Conservation (phyloP, 1,140 invertebrate species). For the Papilio dardanus region DNA sequence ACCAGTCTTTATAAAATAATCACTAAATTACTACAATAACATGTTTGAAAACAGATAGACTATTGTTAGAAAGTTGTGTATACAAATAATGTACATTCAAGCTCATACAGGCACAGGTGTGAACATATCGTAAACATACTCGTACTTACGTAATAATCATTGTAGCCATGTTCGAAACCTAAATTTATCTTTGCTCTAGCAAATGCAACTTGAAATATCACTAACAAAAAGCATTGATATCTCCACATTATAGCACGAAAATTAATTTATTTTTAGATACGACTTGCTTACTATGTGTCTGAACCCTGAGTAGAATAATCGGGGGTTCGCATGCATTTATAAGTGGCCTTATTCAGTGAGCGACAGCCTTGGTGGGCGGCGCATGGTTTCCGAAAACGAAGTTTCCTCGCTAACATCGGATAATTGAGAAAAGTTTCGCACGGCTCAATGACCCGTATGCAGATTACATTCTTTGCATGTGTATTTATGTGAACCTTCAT, state of each 20-base stretch:
- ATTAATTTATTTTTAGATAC: slow-evolving; percentile 42
- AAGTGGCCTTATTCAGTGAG: slow-evolving; percentile 68
- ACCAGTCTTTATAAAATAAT: background rate
- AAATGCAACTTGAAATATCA: slow-evolving; percentile 49
- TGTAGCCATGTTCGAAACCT: slow-evolving; percentile 51
- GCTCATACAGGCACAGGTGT: slow-evolving; percentile 1
- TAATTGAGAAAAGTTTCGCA: slow-evolving; percentile 79
- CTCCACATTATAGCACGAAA: slow-evolving; percentile 52
- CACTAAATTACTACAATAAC: background rate
- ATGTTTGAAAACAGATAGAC: background rate
- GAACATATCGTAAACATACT: slow-evolving; percentile 42
- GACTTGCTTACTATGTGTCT: slow-evolving; percentile 47
- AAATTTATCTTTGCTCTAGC: slow-evolving; percentile 52
- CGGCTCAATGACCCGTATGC: slow-evolving; percentile 60
- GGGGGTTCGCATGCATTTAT: slow-evolving; percentile 73
- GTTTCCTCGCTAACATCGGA: slow-evolving; percentile 58
- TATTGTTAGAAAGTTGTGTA: background rate
- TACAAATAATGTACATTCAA: slow-evolving; percentile 5
- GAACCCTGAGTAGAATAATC: slow-evolving; percentile 67
- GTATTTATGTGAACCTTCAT: slow-evolving; percentile 49
- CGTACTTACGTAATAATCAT: slow-evolving; percentile 69
- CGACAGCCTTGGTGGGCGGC: slow-evolving; percentile 61
- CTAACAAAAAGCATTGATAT: slow-evolving; percentile 57
- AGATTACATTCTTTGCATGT: slow-evolving; percentile 58
- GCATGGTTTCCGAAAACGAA: slow-evolving; percentile 64